Conservation (phyloP, 2,888 invertebrate species). For the Willowsia nigromaculata region DNA sequence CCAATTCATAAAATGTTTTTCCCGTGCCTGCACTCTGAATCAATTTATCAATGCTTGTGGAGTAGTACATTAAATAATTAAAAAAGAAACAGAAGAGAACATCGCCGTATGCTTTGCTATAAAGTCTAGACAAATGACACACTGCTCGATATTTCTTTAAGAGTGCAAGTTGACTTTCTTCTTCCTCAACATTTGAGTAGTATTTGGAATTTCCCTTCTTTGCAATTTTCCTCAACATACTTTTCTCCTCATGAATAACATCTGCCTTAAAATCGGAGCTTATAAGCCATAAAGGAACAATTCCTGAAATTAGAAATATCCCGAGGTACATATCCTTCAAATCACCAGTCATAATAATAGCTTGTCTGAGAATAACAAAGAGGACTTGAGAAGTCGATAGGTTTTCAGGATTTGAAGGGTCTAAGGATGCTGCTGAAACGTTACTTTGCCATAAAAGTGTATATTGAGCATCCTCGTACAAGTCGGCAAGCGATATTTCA, state of each 20-base stretch:
- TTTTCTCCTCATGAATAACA: neutral
- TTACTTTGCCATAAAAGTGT: neutral
- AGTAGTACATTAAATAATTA: constrained; percentile 28
- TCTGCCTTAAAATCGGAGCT: neutral
- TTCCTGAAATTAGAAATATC: neutral
- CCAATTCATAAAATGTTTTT: constrained; percentile 80
- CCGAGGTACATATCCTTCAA: neutral
- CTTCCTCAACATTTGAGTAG: neutral
- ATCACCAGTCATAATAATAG: neutral
- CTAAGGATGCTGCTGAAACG: neutral
- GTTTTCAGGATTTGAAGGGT: neutral
- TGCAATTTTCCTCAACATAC: neutral
- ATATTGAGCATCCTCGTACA: neutral
- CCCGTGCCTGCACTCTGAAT: neutral
- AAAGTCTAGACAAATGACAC: neutral
- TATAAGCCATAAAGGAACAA: neutral
- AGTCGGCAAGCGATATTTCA: neutral
- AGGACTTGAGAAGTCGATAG: too few relatives aligned
- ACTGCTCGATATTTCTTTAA: neutral
- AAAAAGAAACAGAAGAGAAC: neutral
- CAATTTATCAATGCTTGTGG: neutral
- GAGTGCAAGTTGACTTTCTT: too few relatives aligned
- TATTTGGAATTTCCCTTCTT: neutral
- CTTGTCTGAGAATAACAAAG: neutral
- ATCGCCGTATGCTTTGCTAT: neutral